Percentiles rank a stretch among this genome's conserved stretches.
These are phyloP conservation scores for Ageneiosus marmoratus DNA, from an alignment of 2,113 vertebrate genomes.

Conservation along the genomic window DNA sequence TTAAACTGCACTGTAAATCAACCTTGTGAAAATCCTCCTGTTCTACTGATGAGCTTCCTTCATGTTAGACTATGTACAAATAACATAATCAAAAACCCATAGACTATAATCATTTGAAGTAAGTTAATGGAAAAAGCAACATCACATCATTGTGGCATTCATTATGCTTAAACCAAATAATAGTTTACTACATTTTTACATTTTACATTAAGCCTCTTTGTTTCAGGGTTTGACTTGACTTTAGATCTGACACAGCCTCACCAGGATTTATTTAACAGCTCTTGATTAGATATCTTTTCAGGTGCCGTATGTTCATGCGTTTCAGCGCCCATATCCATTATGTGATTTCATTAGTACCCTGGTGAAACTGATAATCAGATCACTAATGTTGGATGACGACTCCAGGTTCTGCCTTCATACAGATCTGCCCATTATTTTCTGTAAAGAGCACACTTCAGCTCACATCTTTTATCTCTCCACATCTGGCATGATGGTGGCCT, in stretches of 20 bases:
- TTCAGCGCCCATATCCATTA: background rate
- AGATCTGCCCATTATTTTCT: background rate
- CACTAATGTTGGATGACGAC: background rate
- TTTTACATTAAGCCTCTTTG: background rate
- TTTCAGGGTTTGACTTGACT: background rate
- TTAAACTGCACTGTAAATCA: background rate
- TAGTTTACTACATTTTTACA: background rate
- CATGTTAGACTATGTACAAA: background rate
- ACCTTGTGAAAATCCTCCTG: background rate
- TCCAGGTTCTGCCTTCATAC: conserved; percentile 1
- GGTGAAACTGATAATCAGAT: background rate
- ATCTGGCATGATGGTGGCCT: conserved; percentile 24
- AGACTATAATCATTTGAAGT: background rate
- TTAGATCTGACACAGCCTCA: background rate
- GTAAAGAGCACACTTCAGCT: background rate
- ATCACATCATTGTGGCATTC: background rate
- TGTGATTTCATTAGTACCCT: conserved; percentile 6
- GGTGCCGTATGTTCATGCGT: background rate
- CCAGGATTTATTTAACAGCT: background rate
- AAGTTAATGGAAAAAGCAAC: background rate
- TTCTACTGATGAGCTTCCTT: background rate
- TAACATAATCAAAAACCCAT: background rate
- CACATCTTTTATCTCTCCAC: conserved; percentile 40
- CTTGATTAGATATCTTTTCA: background rate
- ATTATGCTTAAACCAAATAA: background rate